Base-by-base conservation (phyloP, 2,113 vertebrate species). In the Brachirus orientalis region DNA sequence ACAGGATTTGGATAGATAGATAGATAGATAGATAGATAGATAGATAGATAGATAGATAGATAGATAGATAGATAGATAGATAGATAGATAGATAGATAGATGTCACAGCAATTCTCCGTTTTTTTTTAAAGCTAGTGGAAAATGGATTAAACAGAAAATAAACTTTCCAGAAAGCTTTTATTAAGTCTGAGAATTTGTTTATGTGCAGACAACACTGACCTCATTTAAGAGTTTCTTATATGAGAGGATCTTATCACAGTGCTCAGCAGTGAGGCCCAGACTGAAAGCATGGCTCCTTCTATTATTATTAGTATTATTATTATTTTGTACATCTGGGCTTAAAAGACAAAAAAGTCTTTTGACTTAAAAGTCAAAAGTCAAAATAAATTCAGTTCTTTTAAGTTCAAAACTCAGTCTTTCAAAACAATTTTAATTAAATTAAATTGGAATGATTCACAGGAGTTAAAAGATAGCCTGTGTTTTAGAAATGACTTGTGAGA, bases 211-310 rank as follows among this genome's bases (percentile, higher is more conserved):
- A 62, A 62, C 61, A 36, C 18, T 85, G 69, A 61, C 46, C 75
- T 65, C 7, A 67, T 77, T 72, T 22, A 20, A 56, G 48, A 0
- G 60, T 22, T 36, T 18, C 17, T 59, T 61, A 57, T 69, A n/a
- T 2, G 54, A 73, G 38, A 66, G 71, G 51, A 80, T 74, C 57
- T 73, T 78, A 64, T 78, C 61, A 36, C 43, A 55, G 61, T n/a
- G n/a, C n/a, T n/a, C n/a, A n/a, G n/a, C n/a, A n/a, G n/a, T 38
- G 13, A 46, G 43, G 52, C 33, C 10, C 37, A 2, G n/a, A 74
- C 59, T 59, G 40, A 72, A 54, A 53, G 45, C 10, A 0, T 28
- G 13, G 56, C 37, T 20, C 58, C 44, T 73, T 78, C 52, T 61
- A 56, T 38, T 12, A 18, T 7, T 8, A 6, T 17, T 28, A 28